Conservation (phyloP, 53 echinoderm and acorn worm species). For the Echinarachnius parma region DNA sequence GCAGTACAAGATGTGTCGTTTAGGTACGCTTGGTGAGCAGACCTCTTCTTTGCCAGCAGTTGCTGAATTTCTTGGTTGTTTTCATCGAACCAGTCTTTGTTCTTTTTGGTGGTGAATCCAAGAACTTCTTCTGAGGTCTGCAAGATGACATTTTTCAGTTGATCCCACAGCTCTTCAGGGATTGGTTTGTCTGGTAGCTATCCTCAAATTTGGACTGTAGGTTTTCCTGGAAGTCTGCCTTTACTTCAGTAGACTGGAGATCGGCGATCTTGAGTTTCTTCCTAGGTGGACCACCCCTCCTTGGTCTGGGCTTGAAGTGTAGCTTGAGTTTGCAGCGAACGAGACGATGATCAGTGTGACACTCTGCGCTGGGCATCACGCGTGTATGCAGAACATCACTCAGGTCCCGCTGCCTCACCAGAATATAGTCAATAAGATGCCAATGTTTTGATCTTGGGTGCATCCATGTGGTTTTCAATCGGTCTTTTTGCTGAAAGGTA, state of each 20-base stretch:
- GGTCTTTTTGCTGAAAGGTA: conserved; percentile 45
- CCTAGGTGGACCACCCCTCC: not conserved
- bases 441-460: conserved; percentile 44
- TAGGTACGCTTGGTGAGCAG: too few relatives aligned
- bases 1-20: too few relatives aligned
- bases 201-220: not conserved
- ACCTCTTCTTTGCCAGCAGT: too few relatives aligned
- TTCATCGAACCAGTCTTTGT: too few relatives aligned
- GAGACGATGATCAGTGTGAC: conserved; percentile 39
- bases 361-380: conserved; percentile 44
- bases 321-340: conserved; percentile 35
- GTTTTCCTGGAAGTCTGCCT: conserved; percentile 1
- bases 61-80: too few relatives aligned
- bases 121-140: conserved; percentile 9
- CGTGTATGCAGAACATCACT: conserved; percentile 31
- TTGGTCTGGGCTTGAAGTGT: conserved; percentile 17
- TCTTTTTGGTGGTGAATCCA: conserved; percentile 10
- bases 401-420: conserved; percentile 33
- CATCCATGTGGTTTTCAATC: conserved; percentile 44
- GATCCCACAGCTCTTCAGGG: conserved; percentile 29
- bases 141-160: conserved; percentile 7
- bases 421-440: conserved; percentile 33
- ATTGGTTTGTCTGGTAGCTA: not conserved
- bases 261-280: conserved; percentile 8
- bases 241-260: conserved; percentile 1